These are phyloP conservation scores for Arothron firmamentum DNA, from an alignment of 2,113 vertebrate species.

Conservation along the genomic window DNA sequence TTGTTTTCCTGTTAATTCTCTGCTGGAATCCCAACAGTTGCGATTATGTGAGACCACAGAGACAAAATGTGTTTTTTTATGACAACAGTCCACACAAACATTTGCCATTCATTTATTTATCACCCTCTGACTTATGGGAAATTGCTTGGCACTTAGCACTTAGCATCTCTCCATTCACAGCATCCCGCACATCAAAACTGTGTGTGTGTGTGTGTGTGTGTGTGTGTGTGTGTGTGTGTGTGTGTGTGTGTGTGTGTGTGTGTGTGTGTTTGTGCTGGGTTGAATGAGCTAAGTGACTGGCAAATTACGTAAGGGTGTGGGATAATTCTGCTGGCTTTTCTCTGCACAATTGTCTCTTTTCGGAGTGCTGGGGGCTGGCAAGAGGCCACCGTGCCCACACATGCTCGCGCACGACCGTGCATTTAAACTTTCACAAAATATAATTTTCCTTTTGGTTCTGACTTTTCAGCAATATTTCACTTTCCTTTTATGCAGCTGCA, in stretches of 20 bases:
- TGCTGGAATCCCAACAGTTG: conserved; percentile 20
- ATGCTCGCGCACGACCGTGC: conserved; percentile 7
- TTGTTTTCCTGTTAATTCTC: conserved; percentile 11
- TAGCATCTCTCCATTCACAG: conserved; percentile 39
- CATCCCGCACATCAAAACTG: conserved; percentile 41
- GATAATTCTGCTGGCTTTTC: conserved; percentile 58
- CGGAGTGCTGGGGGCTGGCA: conserved; percentile 49
- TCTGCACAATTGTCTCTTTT: conserved; percentile 45
- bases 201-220: conserved; percentile 21
- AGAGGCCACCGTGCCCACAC: conserved; percentile 24
- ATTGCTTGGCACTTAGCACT: conserved; percentile 48
- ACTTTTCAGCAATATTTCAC: background rate
- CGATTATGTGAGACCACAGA: conserved; percentile 19
- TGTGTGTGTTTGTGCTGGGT: conserved; percentile 25
- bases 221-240: conserved; percentile 22
- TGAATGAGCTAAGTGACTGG: conserved; percentile 63
- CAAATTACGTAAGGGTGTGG: conserved; percentile 64
- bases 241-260: conserved; percentile 20
- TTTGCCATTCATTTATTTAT: conserved; percentile 50
- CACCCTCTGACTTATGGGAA: conserved; percentile 49
- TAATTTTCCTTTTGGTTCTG: conserved; percentile 6
- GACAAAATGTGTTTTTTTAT: conserved; percentile 36
- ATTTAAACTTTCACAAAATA: conserved; percentile 1
- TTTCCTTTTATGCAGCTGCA: too few relatives aligned
- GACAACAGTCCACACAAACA: conserved; percentile 24